Conservation (phyloP, 2,797 vertebrate genomes). For the Rhynchotus rufescens region DNA sequence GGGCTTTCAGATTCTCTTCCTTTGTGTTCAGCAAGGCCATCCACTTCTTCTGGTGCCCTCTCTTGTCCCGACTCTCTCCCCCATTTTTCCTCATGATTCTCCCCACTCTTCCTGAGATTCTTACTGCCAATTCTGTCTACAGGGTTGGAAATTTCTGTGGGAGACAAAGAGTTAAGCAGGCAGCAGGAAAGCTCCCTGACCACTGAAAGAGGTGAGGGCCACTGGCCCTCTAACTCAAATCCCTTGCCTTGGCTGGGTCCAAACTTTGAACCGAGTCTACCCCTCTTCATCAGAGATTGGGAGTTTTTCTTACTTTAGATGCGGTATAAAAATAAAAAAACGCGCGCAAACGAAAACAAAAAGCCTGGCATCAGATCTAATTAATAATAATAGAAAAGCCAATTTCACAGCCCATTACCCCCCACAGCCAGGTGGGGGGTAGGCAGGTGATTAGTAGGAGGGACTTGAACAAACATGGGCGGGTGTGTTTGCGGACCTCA, state of each 20-base stretch:
- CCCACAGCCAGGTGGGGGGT: constrained; percentile 53
- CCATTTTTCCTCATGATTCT: not conserved
- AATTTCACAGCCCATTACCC: constrained; percentile 81
- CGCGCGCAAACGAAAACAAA: constrained; percentile 42
- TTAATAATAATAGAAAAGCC: constrained; percentile 82
- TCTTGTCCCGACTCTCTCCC: not conserved
- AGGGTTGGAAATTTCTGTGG: not conserved
- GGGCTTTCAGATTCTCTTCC: not conserved
- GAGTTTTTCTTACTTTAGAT: constrained; percentile 31
- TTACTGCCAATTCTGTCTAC: not conserved
- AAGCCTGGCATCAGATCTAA: constrained; percentile 71
- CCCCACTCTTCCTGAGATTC: not conserved
- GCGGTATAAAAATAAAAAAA: not conserved
- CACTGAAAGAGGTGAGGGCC: not conserved
- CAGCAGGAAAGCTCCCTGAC: not conserved
- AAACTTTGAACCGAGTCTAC: not conserved
- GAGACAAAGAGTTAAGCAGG: not conserved
- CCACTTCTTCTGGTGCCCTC: not conserved
- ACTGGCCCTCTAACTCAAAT: not conserved
- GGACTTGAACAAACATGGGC: constrained; percentile 72
- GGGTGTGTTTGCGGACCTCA: constrained; percentile 54
- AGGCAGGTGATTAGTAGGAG: constrained; percentile 57
- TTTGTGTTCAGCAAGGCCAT: not conserved
- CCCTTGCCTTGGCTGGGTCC: not conserved
- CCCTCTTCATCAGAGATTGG: not conserved